Evolutionary conservation across 2,113 vertebrate genomes (phyloP), one percentile per base, ranked within the genome.

Genomic region (Pongo pygmaeus): DNA sequence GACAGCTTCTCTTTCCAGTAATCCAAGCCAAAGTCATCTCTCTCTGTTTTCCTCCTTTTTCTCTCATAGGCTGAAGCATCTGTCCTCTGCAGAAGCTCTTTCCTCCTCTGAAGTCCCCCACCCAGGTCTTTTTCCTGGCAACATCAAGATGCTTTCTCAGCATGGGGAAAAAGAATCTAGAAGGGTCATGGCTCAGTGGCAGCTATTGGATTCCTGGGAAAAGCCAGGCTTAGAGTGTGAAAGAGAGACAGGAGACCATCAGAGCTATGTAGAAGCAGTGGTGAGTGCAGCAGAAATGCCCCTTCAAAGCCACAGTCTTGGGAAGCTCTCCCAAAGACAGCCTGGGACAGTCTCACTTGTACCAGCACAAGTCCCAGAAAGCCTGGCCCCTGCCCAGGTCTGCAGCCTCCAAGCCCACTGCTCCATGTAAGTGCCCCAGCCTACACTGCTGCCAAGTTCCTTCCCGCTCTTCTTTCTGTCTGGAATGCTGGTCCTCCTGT

Each of bases 371-470:
- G 25, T 78, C 23, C 75, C 69, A 6, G 35, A 22, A 22, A 59
- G 25, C n/a, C 70, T 43, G 23, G 10, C 32, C 16, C 50, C n/a
- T 17, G 22, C 23, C 64, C 14, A 5, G 9, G 64, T 6, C 64
- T 55, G 25, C 43, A 38, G 27, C 30, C 23, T 32, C 59, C 1
- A 13, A n/a, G 46, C 16, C 25, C 30, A 3, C 7, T 5, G 0
- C n/a, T 35, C 38, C 57, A 11, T 0, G 0, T 6, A 1, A 18
- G 13, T 2, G 0, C 61, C 74, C 35, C 30, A 23, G 57, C 22
- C 32, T 9, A 3, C 35, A 3, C 78, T 25, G 8, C 14, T 61
- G 50, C 77, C 78, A n/a, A 8, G 8, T 38, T 10, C 67, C 35
- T 40, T 40, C 2, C 23, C 0, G 5, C 3, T 18, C 18, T 17